phyloP scores from a whole-genome alignment of 2,797 vertebrate genomes.

The Sebastes hubbsi region DNA sequence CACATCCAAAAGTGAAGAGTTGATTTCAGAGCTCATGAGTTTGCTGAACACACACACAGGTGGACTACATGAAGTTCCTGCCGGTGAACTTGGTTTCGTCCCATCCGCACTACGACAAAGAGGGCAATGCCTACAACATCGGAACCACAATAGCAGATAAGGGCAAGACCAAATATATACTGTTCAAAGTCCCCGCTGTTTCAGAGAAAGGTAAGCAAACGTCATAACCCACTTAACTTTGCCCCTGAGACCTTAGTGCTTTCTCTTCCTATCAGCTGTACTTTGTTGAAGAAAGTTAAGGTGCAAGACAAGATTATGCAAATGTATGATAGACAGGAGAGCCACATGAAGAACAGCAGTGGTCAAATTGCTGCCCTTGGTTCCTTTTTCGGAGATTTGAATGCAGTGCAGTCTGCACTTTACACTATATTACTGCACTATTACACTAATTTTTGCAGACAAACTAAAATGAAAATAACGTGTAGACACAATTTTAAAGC shows the following conservation, averaged over 20 bases:
- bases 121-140: constrained; percentile 91
- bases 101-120: constrained; percentile 94
- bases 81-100: constrained; percentile 87
- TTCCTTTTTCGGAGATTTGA: background rate
- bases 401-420: background rate
- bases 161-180: constrained; percentile 91
- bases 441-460: background rate
- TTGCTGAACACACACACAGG: constrained; percentile 72
- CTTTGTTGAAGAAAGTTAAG: background rate
- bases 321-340: background rate
- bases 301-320: background rate
- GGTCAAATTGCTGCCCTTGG: background rate
- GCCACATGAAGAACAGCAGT: background rate
- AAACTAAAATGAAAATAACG: background rate
- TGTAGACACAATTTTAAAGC: no score
- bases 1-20: background rate
- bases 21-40: background rate
- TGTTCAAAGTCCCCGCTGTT: constrained; percentile 91
- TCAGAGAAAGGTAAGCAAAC: constrained; percentile 58
- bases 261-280: background rate
- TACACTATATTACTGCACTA: background rate
- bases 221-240: background rate
- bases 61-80: constrained; percentile 91
- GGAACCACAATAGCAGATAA: constrained; percentile 93
- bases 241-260: background rate